Base-by-base conservation (phyloP, 1,140 invertebrate species). In the Drosophila kurseongensis region DNA sequence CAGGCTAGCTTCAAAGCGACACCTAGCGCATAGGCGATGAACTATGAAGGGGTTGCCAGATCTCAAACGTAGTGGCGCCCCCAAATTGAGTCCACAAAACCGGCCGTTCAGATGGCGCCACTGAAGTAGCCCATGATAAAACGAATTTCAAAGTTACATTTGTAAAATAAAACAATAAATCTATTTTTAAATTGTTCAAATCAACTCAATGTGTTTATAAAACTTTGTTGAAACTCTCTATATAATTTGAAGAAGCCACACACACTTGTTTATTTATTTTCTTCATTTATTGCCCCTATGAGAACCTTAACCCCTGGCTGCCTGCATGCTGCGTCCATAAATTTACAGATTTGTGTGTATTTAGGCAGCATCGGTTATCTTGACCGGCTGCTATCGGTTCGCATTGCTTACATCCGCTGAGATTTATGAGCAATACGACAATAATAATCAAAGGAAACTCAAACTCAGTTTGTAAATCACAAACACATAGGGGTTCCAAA, bases 351-450 rank as follows among this genome's bases (percentile, higher is more conserved):
- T 10, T 56, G 35, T 71, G 10, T 71, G 51, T 27, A 40, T 48
- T 59, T 66, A 59, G 35, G 42, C 68, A 58, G 29, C 23, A 72
- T 44, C 29, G 71, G n/a, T 72, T 72, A 72, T 72, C 68, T 69
- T 45, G 36, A 47, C n/a, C 29, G 66, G 52, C 44, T 48, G 27
- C 44, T 66, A 67, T 67, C 65, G 36, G 45, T 36, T 69, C 38
- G 14, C 44, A 32, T 48, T 72, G 52, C 58, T 71, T 58, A 48
- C 68, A 71, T 71, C 66, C 66, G 68, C 44, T 29, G 56, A 27
- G 68, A 27, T 40, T 57, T 40, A 18, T 69, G 51, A 42, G 23
- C 41, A 9, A 14, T 9, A n/a, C 29, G 41, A 9, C 65, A 27
- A n/a, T 36, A 69, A 69, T 69, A 57, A 71, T 52, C 57, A 58